Evolutionary conservation across 2,888 invertebrate genomes (phyloP), one percentile per base, ranked within the genome.

Genomic region (Exocentrus adspersus): DNA sequence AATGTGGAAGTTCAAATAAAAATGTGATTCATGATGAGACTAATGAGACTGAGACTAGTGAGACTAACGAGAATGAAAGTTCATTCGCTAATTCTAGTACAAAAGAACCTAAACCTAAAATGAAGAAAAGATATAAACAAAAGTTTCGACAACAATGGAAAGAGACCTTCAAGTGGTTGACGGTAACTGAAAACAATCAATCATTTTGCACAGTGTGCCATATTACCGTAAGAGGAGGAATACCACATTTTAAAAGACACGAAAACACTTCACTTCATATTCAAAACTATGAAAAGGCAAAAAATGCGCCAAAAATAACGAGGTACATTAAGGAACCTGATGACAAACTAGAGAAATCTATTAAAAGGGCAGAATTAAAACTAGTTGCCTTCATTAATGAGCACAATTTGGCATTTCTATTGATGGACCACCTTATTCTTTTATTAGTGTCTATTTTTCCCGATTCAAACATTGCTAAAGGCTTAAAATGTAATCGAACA

Each of bases 351-450:
- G n/a, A 37, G 2, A n/a, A n/a, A n/a, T 37, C 37, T 12, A n/a
- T 37, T n/a, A 37, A 37, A 37, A 37, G 37, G n/a, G 37, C 37
- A n/a, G 37, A 37, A 37, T n/a, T 37, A 37, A 37, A 37, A 37
- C 5, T 37, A 37, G n/a, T 12, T 14, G 14, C n/a, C 1, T 37
- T 37, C 14, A 37, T 37, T n/a, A 37, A 14, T 1, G 14, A 37
- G 2, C 37, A 37, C 12, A 37, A 37, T n/a, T 37, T 37, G 14
- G 4, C 37, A 14, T 37, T 37, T n/a, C 37, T 37, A 12, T 37
- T 37, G 14, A 37, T 12, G 37, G 37, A 37, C 14, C 37, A 37
- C 14, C n/a, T 37, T 1, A 37, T 37, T 37, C n/a, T 37, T 9
- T n/a, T 37, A 37, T 37, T 37, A n/a, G 10, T n/a, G 1, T n/a